Evolutionary conservation across 2,888 invertebrate genomes (phyloP).

Genomic region (Timandra comae): DNA sequence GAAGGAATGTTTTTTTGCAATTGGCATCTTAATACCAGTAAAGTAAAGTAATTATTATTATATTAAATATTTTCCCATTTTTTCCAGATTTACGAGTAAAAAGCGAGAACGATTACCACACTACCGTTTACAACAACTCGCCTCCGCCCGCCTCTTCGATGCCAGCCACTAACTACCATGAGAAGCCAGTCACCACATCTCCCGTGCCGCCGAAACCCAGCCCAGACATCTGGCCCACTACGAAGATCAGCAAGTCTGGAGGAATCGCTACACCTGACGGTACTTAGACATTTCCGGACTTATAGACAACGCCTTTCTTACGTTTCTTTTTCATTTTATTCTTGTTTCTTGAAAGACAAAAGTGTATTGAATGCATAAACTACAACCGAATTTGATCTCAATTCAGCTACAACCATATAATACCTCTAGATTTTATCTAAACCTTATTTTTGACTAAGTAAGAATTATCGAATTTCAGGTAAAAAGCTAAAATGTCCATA

Average conservation of each 20-base stretch:
- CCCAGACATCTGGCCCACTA: conserved; percentile 79
- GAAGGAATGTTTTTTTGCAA: no score
- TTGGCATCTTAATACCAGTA: no score
- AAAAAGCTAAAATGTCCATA: conserved; percentile 95
- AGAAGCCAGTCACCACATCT: conserved; percentile 63
- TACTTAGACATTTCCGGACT: no score
- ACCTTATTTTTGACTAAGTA: no score
- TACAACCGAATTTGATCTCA: no score
- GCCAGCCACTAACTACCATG: conserved; percentile 62
- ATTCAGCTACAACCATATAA: no score
- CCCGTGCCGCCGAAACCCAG: conserved; percentile 77
- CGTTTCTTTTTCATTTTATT: background rate
- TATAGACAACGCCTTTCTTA: no score
- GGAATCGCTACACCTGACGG: conserved; percentile 91
- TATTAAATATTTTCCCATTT: no score
- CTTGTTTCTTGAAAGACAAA: no score
- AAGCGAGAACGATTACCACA: conserved; percentile 77
- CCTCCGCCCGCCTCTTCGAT: conserved; percentile 76
- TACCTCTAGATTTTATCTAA: no score
- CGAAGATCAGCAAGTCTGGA: conserved; percentile 84
- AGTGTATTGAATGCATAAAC: no score
- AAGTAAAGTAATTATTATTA: no score
- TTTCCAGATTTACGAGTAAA: conserved; percentile 86
- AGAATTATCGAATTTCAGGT: conserved; percentile 76
- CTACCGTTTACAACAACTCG: conserved; percentile 74